Evolutionary conservation across 2,888 invertebrate genomes (phyloP).

Genomic region (Agrotis exclamationis): DNA sequence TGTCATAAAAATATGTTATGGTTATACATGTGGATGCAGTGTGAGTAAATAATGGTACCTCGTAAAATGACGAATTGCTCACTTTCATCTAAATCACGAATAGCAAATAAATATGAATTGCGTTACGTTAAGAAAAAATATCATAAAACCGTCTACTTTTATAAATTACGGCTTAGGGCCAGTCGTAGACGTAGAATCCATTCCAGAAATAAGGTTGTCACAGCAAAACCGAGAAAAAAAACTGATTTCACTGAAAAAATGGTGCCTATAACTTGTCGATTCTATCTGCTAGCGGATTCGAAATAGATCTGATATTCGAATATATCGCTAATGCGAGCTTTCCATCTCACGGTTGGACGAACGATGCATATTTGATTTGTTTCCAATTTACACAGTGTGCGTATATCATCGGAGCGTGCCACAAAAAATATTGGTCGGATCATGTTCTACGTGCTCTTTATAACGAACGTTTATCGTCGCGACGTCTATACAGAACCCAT

Average conservation of each 20-base stretch:
- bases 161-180: conserved; percentile 43
- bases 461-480: conserved; percentile 33
- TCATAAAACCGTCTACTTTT: conserved; percentile 34
- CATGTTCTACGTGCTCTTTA: conserved; percentile 67
- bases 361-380: conserved; percentile 90
- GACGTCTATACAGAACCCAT: conserved; percentile 58
- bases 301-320: conserved; percentile 79
- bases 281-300: conserved; percentile 74
- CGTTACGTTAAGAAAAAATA: conserved; percentile 27
- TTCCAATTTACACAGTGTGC: conserved; percentile 85
- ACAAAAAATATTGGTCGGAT: conserved; percentile 79
- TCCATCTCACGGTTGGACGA: conserved; percentile 87
- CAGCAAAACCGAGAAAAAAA: conserved; percentile 67
- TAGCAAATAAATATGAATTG: conserved; percentile 27
- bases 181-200: conserved; percentile 25
- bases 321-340: conserved; percentile 84
- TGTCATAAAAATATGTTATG: conserved; percentile 57
- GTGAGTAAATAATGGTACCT: conserved; percentile 53
- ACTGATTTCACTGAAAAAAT: conserved; percentile 73
- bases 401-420: conserved; percentile 70
- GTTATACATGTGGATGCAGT: conserved; percentile 42
- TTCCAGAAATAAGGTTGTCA: conserved; percentile 61
- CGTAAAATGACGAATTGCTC: conserved; percentile 45
- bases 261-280: conserved; percentile 72
- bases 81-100: conserved; percentile 24